Base-by-base conservation (phyloP, 2,113 vertebrate genomes). In the Ageneiosus marmoratus region DNA sequence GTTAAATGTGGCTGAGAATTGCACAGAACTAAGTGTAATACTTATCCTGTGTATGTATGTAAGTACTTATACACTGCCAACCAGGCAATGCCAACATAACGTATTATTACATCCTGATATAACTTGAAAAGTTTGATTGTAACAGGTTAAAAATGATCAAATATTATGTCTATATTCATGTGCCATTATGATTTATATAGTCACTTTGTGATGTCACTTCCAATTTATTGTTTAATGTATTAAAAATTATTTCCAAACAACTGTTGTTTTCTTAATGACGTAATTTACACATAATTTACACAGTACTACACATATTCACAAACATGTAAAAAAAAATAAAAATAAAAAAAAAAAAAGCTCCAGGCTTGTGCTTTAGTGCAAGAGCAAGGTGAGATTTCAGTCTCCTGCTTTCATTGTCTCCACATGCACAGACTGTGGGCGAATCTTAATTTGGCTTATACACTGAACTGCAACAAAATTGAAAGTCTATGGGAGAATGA, bases 71-170 rank as follows among this genome's bases (percentile, higher is more conserved):
- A 73, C n/a, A 56, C 76, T 41, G 82, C 60, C 77, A 82, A 87
- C 88, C 76, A 88, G 80, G 67, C 53, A 83, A 83, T 85, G 80
- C 53, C 76, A 89, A 84, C 79, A 87, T 22, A 84, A 87, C 74
- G 78, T 88, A 90, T 88, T 88, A 88, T 73, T 84, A 86, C 85
- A 91, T 84, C 88, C 91, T 92, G 91, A 84, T 89, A 50, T 89
- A 92, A 93, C 91, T 92, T 92, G 91, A 94, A 93, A 84, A 86
- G 80, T 48, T 80, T 90, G 79, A 87, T 82, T 81, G 80, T 80
- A 78, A 85, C 79, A 82, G 32, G 63, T 77, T 56, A 56, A 86
- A 53, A 86, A 48, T 37, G 4, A 84, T 29, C 15, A 69, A 74
- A 77, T 34, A 67, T 83, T 22, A n/a, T 37, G 29, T 86, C 70